Evolutionary conservation across 2,113 vertebrate species (phyloP).

Genomic region (Odocoileus virginianus): DNA sequence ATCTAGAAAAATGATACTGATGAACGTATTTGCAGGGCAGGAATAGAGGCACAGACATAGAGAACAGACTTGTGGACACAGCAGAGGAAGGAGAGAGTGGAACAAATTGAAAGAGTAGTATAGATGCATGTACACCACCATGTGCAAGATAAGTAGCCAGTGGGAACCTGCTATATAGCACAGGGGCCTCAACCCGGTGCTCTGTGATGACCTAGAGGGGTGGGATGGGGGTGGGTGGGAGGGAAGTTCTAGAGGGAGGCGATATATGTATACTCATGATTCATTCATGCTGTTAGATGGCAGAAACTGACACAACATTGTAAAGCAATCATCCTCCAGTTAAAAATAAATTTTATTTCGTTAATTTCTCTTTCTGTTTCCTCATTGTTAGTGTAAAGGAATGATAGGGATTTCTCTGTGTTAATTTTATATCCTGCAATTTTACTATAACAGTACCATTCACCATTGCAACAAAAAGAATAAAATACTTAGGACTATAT

Average conservation of each 20-base stretch:
- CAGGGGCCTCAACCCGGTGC: not conserved
- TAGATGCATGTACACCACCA: not conserved
- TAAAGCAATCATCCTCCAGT: not conserved
- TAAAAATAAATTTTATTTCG: not conserved
- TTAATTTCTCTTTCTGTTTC: too few relatives aligned
- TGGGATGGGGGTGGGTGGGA: not conserved
- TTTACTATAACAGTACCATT: too few relatives aligned
- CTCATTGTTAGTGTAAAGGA: too few relatives aligned
- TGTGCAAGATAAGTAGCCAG: not conserved
- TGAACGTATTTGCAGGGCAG: not conserved
- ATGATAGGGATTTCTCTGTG: too few relatives aligned
- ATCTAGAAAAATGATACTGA: not conserved
- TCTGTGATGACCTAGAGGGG: not conserved
- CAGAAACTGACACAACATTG: not conserved
- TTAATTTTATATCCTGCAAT: too few relatives aligned
- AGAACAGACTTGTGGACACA: not conserved
- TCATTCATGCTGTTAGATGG: not conserved
- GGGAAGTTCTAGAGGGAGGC: not conserved
- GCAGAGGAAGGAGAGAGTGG: not conserved
- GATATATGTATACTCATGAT: not conserved
- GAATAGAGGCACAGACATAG: not conserved
- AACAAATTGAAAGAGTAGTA: accelerated
- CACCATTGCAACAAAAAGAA: too few relatives aligned
- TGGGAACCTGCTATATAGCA: not conserved
- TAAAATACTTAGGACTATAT: too few relatives aligned